These are phyloP conservation scores for Bos javanicus DNA, from an alignment of 2,113 vertebrate species.

Conservation along the genomic window DNA sequence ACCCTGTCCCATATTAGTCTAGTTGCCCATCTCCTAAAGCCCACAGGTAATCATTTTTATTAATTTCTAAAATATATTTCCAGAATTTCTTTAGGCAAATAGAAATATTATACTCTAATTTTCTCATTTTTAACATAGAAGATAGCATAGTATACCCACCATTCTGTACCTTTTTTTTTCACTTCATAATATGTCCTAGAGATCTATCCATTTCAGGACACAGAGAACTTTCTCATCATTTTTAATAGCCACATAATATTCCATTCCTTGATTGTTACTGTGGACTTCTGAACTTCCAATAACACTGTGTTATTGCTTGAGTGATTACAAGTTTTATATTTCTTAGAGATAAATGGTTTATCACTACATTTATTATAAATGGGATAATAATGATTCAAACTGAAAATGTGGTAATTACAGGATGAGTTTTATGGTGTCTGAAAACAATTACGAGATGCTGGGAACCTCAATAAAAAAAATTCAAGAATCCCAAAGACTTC, in stretches of 20 bases:
- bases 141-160: not conserved
- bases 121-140: constrained; percentile 32
- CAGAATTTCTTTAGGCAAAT: constrained; percentile 1
- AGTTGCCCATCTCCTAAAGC: not conserved
- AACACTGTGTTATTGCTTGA: constrained; percentile 44
- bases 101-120: not conserved
- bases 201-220: constrained; percentile 15
- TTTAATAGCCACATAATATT: constrained; percentile 47
- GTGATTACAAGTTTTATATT: constrained; percentile 43
- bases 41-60: not conserved
- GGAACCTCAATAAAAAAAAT: constrained; percentile 6
- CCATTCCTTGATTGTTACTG: constrained; percentile 36
- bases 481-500: constrained; percentile 12
- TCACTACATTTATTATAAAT: constrained; percentile 58
- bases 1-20: not conserved
- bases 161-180: not conserved
- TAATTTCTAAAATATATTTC: constrained; percentile 23
- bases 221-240: not conserved
- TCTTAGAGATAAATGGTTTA: constrained; percentile 51
- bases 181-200: constrained; percentile 8
- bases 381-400: constrained; percentile 51
- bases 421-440: constrained; percentile 40
- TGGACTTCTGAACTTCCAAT: constrained; percentile 46
- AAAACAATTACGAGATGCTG: constrained; percentile 44
- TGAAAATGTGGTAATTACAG: constrained; percentile 53